These are phyloP conservation scores for Meliscaeva auricollis DNA, from an alignment of 2,888 invertebrate genomes.

Conservation along the genomic window DNA sequence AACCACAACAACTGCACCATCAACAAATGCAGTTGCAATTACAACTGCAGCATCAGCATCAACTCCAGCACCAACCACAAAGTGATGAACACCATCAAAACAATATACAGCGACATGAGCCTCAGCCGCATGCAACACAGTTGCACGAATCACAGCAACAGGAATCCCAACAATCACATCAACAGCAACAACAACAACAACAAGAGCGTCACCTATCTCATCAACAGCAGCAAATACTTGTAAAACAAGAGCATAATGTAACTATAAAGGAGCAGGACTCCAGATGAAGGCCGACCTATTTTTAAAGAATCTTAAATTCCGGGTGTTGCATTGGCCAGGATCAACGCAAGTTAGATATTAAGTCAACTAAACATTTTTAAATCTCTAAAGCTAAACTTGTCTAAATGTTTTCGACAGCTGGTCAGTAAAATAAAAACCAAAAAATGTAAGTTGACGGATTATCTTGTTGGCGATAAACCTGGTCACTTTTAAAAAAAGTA, in stretches of 20 bases:
- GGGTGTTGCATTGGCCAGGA: slow-evolving; percentile 43
- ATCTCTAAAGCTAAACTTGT: background rate
- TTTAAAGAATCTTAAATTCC: slow-evolving; percentile 45
- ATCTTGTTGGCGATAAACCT: background rate
- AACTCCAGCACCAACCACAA: slow-evolving; percentile 41
- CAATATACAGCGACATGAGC: slow-evolving; percentile 43
- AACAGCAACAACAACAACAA: slow-evolving; percentile 42
- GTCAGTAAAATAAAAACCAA: background rate
- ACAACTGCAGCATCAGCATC: slow-evolving; percentile 52
- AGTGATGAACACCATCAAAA: slow-evolving; percentile 53
- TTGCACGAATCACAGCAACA: slow-evolving; percentile 19
- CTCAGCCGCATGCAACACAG: slow-evolving; percentile 27
- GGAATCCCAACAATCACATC: slow-evolving; percentile 36
- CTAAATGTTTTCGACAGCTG: background rate
- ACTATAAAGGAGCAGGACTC: slow-evolving; percentile 72
- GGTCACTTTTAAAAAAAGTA: slow-evolving; percentile 15
- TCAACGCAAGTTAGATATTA: background rate
- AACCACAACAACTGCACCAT: slow-evolving; percentile 62
- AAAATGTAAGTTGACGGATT: background rate
- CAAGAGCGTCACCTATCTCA: slow-evolving; percentile 42
- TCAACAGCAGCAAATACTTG: slow-evolving; percentile 45
- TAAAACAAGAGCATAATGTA: slow-evolving; percentile 64
- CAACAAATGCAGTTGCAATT: slow-evolving; percentile 46
- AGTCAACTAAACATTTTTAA: background rate
- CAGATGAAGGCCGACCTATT: slow-evolving; percentile 71